These are phyloP conservation scores for Drosophila aff. DNA, from an alignment of 1,140 invertebrate species.

Conservation along the genomic window DNA sequence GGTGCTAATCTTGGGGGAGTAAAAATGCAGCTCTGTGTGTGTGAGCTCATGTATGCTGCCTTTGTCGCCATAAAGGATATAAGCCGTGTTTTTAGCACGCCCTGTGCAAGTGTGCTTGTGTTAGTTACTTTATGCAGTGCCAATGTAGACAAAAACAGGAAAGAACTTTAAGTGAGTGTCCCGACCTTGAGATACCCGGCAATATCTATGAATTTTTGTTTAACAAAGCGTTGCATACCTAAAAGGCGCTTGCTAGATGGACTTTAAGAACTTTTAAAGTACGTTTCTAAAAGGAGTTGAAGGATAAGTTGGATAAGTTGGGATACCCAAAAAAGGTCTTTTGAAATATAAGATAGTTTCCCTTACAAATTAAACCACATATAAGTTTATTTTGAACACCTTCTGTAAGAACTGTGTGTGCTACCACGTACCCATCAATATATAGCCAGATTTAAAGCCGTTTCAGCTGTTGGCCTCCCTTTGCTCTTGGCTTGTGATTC, in stretches of 20 bases:
- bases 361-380: neutral
- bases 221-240: neutral
- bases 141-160: constrained; percentile 14
- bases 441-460: constrained; percentile 9
- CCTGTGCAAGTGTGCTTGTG: constrained; percentile 32
- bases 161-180: too few relatives aligned
- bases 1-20: constrained; percentile 34
- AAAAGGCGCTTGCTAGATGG: constrained; percentile 7
- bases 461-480: constrained; percentile 8
- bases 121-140: constrained; percentile 66
- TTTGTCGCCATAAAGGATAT: constrained; percentile 77
- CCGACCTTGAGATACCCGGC: neutral
- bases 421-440: neutral
- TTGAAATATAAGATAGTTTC: neutral
- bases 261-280: neutral
- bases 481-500: constrained; percentile 13
- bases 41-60: constrained; percentile 47
- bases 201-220: neutral
- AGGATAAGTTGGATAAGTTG: too few relatives aligned
- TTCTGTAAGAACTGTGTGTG: neutral
- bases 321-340: too few relatives aligned
- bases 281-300: neutral
- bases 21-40: constrained; percentile 33
- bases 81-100: constrained; percentile 71
- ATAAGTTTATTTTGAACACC: neutral